Evolutionary conservation across 1,140 invertebrate genomes (phyloP), one percentile per base, ranked within the genome.

Genomic region (Limonius californicus): DNA sequence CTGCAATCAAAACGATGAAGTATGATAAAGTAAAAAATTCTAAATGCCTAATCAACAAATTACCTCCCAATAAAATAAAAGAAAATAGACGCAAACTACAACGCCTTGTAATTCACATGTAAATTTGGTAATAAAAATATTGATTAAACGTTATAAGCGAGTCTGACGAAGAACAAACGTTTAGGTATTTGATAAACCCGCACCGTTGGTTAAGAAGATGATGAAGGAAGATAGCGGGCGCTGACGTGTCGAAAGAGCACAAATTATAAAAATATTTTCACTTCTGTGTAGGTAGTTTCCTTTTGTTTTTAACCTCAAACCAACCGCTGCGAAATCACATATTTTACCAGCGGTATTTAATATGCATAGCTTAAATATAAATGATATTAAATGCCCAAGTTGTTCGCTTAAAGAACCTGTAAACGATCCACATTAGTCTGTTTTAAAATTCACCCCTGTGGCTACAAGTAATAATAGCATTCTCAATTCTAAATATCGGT

Each of bases 331-430:
- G 55, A 57, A 57, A 35, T 35, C 55, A 23, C 30, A 42, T 57
- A 57, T 21, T 57, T 39, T 57, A 55, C 55, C 27, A 19, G 35
- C 55, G 16, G 30, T 57, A 57, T 43, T 57, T 57, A 57, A 57
- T 57, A 42, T 57, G 55, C 55, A 57, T 57, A 57, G 30, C 35
- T 57, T 57, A 57, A 55, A 55, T 57, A 57, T 57, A 57, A 57
- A 57, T 39, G 55, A 57, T 57, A 42, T 57, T 57, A 39, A 57
- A 42, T 14, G 16, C n/a, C 18, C 20, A 55, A 55, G 20, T 23
- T 55, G 27, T 50, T 50, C 45, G 16, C 45, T 14, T 50, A 50
- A 50, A 50, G 18, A 32, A 32, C 53, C n/a, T 55, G 21, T 55
- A 55, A 23, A 27, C 53, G 27, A 19, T 55, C 18, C 20, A 23